Percentiles rank a stretch among this genome's conserved stretches.
phyloP scores from a whole-genome alignment of 2,113 vertebrate genomes.

The Lynx canadensis region DNA sequence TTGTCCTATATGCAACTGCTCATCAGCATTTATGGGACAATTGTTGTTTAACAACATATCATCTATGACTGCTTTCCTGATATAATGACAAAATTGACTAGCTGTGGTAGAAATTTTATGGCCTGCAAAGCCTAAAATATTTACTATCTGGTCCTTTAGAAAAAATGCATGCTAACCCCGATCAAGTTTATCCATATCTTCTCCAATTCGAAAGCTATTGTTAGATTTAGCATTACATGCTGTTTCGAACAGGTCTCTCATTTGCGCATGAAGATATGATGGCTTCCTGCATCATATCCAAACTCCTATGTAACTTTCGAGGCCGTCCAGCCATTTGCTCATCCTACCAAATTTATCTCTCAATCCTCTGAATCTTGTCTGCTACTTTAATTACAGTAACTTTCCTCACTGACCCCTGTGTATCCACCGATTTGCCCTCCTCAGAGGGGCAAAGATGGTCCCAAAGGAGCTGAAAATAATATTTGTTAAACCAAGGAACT shows the following conservation, averaged over 20 bases:
- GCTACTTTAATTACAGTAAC: not conserved
- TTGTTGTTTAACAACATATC: not conserved
- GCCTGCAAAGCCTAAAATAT: not conserved
- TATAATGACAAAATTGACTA: not conserved
- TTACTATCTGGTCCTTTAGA: not conserved
- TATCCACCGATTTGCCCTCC: not conserved
- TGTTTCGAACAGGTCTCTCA: not conserved
- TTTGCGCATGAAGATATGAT: not conserved
- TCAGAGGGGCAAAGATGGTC: not conserved
- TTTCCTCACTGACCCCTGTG: not conserved
- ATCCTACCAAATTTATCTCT: not conserved
- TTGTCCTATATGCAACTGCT: accelerated
- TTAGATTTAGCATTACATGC: not conserved
- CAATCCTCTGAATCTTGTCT: not conserved
- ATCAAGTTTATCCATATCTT: not conserved
- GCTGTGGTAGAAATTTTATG: not conserved
- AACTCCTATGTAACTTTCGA: not conserved
- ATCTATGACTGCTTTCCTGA: not conserved
- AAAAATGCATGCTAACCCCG: not conserved
- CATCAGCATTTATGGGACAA: not conserved
- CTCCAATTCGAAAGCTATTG: not conserved
- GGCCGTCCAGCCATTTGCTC: not conserved
- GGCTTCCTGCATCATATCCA: not conserved
- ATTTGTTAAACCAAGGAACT: not conserved
- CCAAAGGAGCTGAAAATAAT: not conserved